phyloP scores from a whole-genome alignment of 2,888 invertebrate genomes.

The Sepioteuthis lessoniana region DNA sequence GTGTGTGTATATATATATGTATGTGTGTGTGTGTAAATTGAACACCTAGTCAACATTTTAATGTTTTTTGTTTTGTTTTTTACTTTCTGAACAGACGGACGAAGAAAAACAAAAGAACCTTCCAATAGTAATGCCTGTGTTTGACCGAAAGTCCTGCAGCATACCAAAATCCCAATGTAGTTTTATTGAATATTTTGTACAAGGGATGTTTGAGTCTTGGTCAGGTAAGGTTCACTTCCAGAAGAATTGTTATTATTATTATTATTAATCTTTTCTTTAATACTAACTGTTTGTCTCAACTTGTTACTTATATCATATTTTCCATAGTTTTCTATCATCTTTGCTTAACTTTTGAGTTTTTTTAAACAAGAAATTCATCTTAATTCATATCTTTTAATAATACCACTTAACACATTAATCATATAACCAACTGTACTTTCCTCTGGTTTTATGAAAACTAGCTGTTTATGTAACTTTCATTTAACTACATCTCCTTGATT shows the following conservation, averaged over 20 bases:
- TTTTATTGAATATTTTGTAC: conserved; percentile 97
- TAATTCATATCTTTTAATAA: too few relatives aligned
- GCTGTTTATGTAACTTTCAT: too few relatives aligned
- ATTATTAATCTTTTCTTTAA: neutral
- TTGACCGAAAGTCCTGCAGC: conserved; percentile 93
- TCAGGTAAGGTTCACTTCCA: conserved; percentile 80
- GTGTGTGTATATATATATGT: too few relatives aligned
- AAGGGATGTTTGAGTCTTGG: conserved; percentile 98
- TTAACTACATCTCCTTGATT: too few relatives aligned
- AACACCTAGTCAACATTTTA: too few relatives aligned
- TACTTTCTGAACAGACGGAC: conserved; percentile 83
- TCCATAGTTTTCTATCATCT: neutral
- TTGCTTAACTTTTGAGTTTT: neutral
- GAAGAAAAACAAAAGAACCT: conserved; percentile 91
- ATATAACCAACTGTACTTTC: too few relatives aligned
- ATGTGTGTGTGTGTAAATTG: too few relatives aligned
- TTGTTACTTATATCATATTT: neutral
- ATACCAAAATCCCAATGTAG: conserved; percentile 98
- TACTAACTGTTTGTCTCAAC: neutral
- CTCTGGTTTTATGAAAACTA: too few relatives aligned
- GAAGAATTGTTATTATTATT: neutral
- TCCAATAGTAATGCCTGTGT: conserved; percentile 98
- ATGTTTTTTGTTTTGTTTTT: neutral
- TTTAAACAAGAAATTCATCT: too few relatives aligned
- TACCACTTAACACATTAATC: too few relatives aligned